phyloP scores from a whole-genome alignment of 1,140 invertebrate species.

The Copidosoma floridanum region DNA sequence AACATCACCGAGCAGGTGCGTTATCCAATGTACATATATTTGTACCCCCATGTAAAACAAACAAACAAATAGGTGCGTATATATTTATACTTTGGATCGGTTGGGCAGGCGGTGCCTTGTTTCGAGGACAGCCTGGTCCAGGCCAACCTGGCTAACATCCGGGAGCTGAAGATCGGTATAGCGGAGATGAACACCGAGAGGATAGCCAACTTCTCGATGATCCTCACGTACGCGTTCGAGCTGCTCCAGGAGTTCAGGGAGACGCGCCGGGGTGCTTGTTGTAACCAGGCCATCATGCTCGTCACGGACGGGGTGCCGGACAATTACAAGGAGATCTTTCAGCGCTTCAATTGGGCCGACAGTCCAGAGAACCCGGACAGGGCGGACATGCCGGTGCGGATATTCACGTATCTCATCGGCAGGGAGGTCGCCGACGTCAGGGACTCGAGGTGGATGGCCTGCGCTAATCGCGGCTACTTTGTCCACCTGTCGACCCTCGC shows the following conservation, averaged over 20 bases:
- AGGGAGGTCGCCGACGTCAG: slow-evolving; percentile 79
- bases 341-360: slow-evolving; percentile 79
- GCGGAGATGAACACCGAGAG: slow-evolving; percentile 75
- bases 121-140: slow-evolving; percentile 84
- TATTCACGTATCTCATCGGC: slow-evolving; percentile 98
- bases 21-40: too few species aligned
- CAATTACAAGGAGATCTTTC: slow-evolving; percentile 88
- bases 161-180: slow-evolving; percentile 79
- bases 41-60: too few species aligned
- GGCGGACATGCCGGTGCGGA: slow-evolving; percentile 76
- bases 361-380: slow-evolving; percentile 73
- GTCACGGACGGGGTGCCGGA: slow-evolving; percentile 97
- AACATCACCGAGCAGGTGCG: slow-evolving; percentile 67
- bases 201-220: slow-evolving; percentile 93
- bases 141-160: slow-evolving; percentile 86
- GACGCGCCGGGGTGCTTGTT: slow-evolving; percentile 62
- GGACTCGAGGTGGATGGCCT: slow-evolving; percentile 96
- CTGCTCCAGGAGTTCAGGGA: slow-evolving; percentile 67
- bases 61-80: too few species aligned
- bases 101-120: slow-evolving; percentile 73
- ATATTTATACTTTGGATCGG: too few species aligned
- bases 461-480: slow-evolving; percentile 90
- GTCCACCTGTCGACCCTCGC: slow-evolving; percentile 89
- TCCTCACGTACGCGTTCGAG: slow-evolving; percentile 87
- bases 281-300: slow-evolving; percentile 96